Base-by-base conservation (phyloP, 2,888 invertebrate genomes). In the Lycaena phlaeas region DNA sequence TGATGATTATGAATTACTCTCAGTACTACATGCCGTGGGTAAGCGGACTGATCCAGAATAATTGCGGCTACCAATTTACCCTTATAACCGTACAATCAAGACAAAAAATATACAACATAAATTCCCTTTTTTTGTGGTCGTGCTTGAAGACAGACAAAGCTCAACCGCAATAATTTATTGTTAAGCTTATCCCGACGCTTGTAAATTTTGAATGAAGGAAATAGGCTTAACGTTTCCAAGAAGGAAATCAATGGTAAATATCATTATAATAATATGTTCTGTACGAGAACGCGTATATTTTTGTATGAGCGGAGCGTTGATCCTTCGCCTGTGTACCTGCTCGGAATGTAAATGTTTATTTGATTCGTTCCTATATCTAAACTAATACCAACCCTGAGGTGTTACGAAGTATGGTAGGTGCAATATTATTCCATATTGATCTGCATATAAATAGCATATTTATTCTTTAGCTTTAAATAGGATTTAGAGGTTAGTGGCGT, bases 311-410 rank as follows among this genome's bases (percentile, higher is more conserved):
- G 48, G 45, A 55, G 48, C 58, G 54, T 53, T 51, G n/a, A 53
- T 52, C 53, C 56, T 53, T 51, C 52, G 43, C 53, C 45, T 46
- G 46, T 36, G 53, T 50, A 57, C 60, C 58, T 61, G 63, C 51
- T 51, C 46, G 44, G 61, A 56, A 59, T 62, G 55, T 51, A 51
- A 59, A 62, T 52, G 44, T 55, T 52, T 48, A 44, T 52, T 52
- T 46, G 46, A 49, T 45, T 46, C 42, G 46, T 26, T 40, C 28
- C 44, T 43, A 38, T 52, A 31, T 31, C 31, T 31, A 53, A 48
- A 45, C 55, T 42, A 59, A 53, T 52, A 52, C 58, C 48, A 53
- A 57, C 57, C 51, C 47, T 57, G 38, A 43, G 29, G 41, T 46
- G 39, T 42, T 18, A 42, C 43, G 22, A 38, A 36, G n/a, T n/a